phyloP scores from a whole-genome alignment of 2,888 invertebrate species.

The Drosophila pseudotakahashii region DNA sequence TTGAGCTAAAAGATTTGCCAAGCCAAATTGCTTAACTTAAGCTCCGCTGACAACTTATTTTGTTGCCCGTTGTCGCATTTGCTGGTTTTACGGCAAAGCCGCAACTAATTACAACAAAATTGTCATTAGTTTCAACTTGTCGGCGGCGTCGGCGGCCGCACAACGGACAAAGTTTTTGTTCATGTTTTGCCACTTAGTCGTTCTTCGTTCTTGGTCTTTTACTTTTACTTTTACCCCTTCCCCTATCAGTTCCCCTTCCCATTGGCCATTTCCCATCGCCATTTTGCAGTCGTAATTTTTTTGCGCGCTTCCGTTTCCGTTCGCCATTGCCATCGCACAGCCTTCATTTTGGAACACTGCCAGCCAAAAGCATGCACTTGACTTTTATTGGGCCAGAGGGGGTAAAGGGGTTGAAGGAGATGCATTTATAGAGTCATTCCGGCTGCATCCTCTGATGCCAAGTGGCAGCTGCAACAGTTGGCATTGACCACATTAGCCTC shows the following conservation, averaged over 20 bases:
- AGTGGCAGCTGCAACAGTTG: slow-evolving; percentile 67
- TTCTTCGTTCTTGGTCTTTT: slow-evolving; percentile 7
- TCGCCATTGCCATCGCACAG: slow-evolving; percentile 32
- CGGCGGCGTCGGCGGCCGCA: slow-evolving; percentile 73
- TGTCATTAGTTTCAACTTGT: slow-evolving; percentile 80
- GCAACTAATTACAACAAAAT: slow-evolving; percentile 80
- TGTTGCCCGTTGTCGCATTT: slow-evolving; percentile 52
- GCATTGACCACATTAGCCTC: slow-evolving; percentile 74
- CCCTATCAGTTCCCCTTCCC: too few species aligned
- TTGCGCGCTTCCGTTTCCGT: slow-evolving; percentile 71
- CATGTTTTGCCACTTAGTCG: slow-evolving; percentile 76
- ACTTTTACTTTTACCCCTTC: not conserved
- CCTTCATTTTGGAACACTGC: slow-evolving; percentile 63
- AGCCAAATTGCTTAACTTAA: slow-evolving; percentile 76
- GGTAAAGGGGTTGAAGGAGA: slow-evolving; percentile 34
- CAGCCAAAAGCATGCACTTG: slow-evolving; percentile 62
- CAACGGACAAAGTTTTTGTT: slow-evolving; percentile 74
- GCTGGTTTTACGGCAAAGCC: slow-evolving; percentile 61
- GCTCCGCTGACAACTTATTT: slow-evolving; percentile 75
- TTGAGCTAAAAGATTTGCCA: slow-evolving; percentile 65
- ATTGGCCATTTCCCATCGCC: slow-evolving; percentile 16
- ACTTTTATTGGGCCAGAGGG: slow-evolving; percentile 55
- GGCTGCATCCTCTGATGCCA: slow-evolving; percentile 62
- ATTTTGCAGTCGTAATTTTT: slow-evolving; percentile 60
- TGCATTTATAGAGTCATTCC: slow-evolving; percentile 74